phyloP scores from a whole-genome alignment of 2,113 vertebrate genomes.

The Hylia prasina region DNA sequence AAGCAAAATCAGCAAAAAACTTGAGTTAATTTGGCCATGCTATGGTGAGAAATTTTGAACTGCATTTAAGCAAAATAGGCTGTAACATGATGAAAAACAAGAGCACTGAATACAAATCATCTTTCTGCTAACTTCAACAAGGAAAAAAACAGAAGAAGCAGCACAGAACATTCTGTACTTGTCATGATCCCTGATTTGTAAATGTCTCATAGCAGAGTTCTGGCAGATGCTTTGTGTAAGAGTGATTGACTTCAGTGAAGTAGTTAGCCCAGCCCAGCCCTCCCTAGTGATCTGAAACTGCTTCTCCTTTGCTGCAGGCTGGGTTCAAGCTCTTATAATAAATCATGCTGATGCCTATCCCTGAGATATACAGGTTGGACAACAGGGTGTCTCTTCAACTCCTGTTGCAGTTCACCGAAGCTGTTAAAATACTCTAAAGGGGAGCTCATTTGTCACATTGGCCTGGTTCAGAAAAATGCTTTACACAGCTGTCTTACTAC shows the following conservation, averaged over 20 bases:
- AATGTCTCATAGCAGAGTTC: background rate
- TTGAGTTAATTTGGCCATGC: background rate
- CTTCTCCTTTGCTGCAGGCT: constrained; percentile 18
- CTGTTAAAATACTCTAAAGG: background rate
- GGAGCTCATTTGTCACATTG: constrained; percentile 3
- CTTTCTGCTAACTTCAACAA: background rate
- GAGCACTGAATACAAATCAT: constrained; percentile 3
- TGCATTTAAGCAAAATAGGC: background rate
- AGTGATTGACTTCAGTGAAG: background rate
- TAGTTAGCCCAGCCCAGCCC: background rate
- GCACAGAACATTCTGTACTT: constrained; percentile 27
- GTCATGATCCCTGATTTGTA: background rate
- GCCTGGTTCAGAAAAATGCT: background rate
- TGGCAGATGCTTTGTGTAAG: constrained; percentile 50
- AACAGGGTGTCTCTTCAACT: background rate
- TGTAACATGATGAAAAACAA: background rate
- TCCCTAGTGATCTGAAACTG: constrained; percentile 6
- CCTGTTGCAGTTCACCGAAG: background rate
- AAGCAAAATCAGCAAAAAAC: background rate
- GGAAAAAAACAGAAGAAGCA: background rate
- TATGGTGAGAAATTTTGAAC: background rate
- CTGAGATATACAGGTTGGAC: background rate
- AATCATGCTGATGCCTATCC: background rate
- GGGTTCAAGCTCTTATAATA: background rate
- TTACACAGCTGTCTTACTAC: background rate